Conservation (phyloP, 2,888 invertebrate genomes). For the Parthenolecanium corni region DNA sequence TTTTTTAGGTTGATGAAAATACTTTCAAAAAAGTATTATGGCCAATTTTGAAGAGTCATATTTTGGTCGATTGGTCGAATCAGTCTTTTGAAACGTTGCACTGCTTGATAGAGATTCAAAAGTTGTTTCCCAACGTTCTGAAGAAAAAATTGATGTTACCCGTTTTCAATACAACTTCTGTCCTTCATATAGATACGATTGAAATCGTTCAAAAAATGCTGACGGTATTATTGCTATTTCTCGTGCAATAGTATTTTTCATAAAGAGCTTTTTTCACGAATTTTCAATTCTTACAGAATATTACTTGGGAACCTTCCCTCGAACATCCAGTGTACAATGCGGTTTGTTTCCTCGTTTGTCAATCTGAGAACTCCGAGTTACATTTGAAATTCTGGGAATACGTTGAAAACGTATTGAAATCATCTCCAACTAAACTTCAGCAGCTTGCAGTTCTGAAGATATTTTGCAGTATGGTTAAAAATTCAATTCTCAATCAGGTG, state of each 20-base stretch:
- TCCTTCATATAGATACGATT: conserved; percentile 28
- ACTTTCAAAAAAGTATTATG: conserved; percentile 26
- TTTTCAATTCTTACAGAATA: conserved; percentile 3
- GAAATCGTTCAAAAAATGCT: conserved; percentile 26
- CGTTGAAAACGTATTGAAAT: neutral
- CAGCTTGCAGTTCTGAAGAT: conserved; percentile 37
- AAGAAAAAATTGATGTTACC: conserved; percentile 24
- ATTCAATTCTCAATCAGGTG: conserved; percentile 10
- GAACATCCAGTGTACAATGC: conserved; percentile 29
- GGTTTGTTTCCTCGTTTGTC: conserved; percentile 8
- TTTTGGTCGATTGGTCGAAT: conserved; percentile 21
- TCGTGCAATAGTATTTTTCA: neutral
- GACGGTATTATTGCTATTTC: conserved; percentile 15
- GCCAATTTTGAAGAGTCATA: conserved; percentile 28
- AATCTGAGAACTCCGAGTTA: conserved; percentile 1
- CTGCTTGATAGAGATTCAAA: conserved; percentile 29
- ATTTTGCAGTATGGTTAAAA: conserved; percentile 11
- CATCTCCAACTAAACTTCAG: conserved; percentile 6
- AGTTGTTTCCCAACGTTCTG: conserved; percentile 22
- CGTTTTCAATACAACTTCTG: conserved; percentile 19
- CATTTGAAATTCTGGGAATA: conserved; percentile 2
- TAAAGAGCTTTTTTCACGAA: neutral
- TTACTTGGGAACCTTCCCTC: conserved; percentile 13
- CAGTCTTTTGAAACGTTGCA: conserved; percentile 30
- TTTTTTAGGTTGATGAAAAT: conserved; percentile 27